Evolutionary conservation across 2,797 vertebrate genomes (phyloP).

Genomic region (Spondyliosoma cantharus): DNA sequence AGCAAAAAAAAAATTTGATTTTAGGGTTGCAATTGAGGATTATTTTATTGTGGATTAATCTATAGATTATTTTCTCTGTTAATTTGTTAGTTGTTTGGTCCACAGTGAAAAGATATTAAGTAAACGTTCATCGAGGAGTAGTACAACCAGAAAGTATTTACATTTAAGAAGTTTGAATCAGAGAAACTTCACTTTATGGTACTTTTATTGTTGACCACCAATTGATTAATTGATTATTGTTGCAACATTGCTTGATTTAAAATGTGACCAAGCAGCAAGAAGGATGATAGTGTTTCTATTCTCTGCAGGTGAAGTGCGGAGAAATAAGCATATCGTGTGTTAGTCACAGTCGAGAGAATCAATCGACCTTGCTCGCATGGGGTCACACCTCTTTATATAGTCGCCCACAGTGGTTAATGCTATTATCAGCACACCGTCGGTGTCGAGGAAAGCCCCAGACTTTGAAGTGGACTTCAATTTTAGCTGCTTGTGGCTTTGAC

Average conservation of each 20-base stretch:
- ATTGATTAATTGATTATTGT: too few relatives aligned
- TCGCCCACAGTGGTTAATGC: conserved; percentile 47
- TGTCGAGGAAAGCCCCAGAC: conserved; percentile 68
- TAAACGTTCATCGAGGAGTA: too few relatives aligned
- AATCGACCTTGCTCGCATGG: conserved; percentile 22
- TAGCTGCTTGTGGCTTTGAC: conserved; percentile 67
- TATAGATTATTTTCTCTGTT: too few relatives aligned
- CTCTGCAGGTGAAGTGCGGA: neutral
- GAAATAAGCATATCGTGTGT: conserved; percentile 21
- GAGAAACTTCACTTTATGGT: too few relatives aligned
- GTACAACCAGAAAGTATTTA: too few relatives aligned
- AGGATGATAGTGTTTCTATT: conserved; percentile 5
- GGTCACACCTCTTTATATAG: conserved; percentile 62
- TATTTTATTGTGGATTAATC: too few relatives aligned
- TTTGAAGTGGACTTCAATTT: conserved; percentile 76
- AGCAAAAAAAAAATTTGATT: too few relatives aligned
- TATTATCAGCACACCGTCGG: conserved; percentile 69
- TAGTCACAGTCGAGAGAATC: conserved; percentile 34
- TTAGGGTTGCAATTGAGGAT: too few relatives aligned
- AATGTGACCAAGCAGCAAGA: neutral
- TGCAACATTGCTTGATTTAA: neutral
- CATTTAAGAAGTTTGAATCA: too few relatives aligned
- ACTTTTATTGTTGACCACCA: too few relatives aligned
- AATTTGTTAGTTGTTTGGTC: too few relatives aligned
- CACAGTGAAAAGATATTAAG: too few relatives aligned